Percentiles rank a stretch among this genome's conserved stretches.
Conservation (phyloP, 2,888 invertebrate species). For the Nasonia oneida region DNA sequence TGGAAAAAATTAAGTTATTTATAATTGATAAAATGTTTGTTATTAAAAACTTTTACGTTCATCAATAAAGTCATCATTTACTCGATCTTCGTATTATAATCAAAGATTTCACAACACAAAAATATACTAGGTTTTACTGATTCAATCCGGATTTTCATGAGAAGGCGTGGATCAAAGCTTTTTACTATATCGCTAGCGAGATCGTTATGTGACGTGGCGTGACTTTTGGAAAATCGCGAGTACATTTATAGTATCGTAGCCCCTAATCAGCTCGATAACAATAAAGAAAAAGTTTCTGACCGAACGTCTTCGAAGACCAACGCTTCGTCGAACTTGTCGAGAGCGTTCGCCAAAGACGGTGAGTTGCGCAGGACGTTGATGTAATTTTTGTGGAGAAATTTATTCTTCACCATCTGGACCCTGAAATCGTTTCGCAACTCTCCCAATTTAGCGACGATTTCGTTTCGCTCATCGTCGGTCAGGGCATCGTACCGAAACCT, state of each 20-base stretch:
- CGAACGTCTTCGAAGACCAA: slow-evolving; percentile 54
- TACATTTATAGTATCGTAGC: neutral
- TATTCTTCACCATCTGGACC: slow-evolving; percentile 61
- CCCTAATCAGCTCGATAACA: neutral
- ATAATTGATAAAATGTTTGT: too few relatives aligned
- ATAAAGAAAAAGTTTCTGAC: slow-evolving; percentile 19
- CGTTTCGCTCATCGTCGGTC: slow-evolving; percentile 57
- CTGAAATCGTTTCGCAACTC: slow-evolving; percentile 59
- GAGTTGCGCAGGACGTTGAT: slow-evolving; percentile 61
- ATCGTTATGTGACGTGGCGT: neutral
- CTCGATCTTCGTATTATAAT: too few relatives aligned
- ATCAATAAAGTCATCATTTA: too few relatives aligned
- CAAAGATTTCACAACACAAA: too few relatives aligned
- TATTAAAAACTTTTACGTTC: too few relatives aligned
- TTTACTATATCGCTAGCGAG: neutral
- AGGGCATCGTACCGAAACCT: slow-evolving; percentile 6
- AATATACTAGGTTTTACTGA: too few relatives aligned
- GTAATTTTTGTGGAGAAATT: slow-evolving; percentile 66
- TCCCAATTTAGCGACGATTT: slow-evolving; percentile 59
- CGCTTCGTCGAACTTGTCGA: slow-evolving; percentile 63
- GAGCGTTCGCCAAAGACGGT: slow-evolving; percentile 41
- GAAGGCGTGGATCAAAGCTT: neutral
- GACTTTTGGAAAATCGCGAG: neutral
- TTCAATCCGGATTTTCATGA: too few relatives aligned
- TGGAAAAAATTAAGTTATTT: neutral